Evolutionary conservation across 2,888 invertebrate species (phyloP).

Genomic region (Andrena camellia): DNA sequence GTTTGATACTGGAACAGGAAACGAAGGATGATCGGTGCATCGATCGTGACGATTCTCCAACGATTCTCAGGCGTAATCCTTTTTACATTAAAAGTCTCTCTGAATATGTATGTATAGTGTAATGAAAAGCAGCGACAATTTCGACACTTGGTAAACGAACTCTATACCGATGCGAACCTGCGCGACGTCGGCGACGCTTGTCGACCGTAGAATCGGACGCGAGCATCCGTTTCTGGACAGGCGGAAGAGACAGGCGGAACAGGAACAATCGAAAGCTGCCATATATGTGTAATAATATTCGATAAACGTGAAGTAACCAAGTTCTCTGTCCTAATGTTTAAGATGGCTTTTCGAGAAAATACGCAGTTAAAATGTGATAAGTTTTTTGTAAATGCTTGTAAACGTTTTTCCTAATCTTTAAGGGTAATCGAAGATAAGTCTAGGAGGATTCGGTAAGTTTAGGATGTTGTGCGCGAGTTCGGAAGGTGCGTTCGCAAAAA

Average conservation of each 20-base stretch:
- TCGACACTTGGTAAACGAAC: constrained; percentile 33
- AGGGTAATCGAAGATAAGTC: constrained; percentile 74
- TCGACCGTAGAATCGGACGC: background rate
- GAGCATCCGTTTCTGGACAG: constrained; percentile 24
- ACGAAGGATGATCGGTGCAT: background rate
- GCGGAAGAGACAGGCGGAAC: constrained; percentile 12
- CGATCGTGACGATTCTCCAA: constrained; percentile 29
- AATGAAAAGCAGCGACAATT: constrained; percentile 56
- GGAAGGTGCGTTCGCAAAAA: constrained; percentile 74
- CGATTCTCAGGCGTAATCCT: constrained; percentile 44
- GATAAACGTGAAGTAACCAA: constrained; percentile 57
- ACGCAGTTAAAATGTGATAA: constrained; percentile 84
- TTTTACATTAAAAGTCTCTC: constrained; percentile 71
- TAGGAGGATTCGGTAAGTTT: constrained; percentile 74
- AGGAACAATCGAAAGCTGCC: constrained; percentile 67
- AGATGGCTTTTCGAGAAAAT: constrained; percentile 80
- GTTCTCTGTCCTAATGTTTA: constrained; percentile 68
- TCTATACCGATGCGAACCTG: background rate
- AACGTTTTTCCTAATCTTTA: constrained; percentile 80
- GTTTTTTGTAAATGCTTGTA: constrained; percentile 85
- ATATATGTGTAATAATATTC: constrained; percentile 65
- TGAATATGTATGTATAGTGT: constrained; percentile 72
- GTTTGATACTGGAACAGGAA: constrained; percentile 30
- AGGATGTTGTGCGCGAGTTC: constrained; percentile 73
- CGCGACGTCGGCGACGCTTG: constrained; percentile 13